Evolutionary conservation across 2,888 invertebrate genomes (phyloP).

Genomic region (Epinotia bilunana): DNA sequence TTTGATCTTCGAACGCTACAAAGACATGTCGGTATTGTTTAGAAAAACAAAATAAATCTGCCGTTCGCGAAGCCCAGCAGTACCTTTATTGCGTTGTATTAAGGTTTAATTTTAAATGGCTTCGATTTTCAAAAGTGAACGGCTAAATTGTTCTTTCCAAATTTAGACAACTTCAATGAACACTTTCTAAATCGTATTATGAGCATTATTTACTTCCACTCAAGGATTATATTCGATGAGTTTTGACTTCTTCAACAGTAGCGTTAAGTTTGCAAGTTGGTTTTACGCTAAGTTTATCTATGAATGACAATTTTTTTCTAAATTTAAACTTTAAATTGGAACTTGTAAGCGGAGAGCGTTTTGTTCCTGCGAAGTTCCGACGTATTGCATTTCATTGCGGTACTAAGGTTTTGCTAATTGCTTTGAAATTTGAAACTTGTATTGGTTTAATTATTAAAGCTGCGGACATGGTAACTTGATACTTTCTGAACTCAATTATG

Average conservation of each 20-base stretch:
- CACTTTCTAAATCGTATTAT: background rate
- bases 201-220: background rate
- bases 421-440: slow-evolving; percentile 40
- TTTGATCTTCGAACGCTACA: slow-evolving; percentile 59
- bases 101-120: background rate
- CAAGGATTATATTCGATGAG: background rate
- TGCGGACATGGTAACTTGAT: slow-evolving; percentile 30
- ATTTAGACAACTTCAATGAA: slow-evolving; percentile 19
- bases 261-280: slow-evolving; percentile 5
- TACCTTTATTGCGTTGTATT: background rate
- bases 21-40: slow-evolving; percentile 38
- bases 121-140: background rate
- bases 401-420: slow-evolving; percentile 40
- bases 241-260: background rate
- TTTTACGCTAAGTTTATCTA: slow-evolving; percentile 38
- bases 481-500: slow-evolving; percentile 28
- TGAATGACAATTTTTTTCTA: slow-evolving; percentile 37
- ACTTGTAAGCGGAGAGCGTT: slow-evolving; percentile 26
- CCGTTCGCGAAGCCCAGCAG: background rate
- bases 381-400: slow-evolving; percentile 42
- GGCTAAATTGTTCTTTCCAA: background rate
- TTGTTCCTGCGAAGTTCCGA: slow-evolving; percentile 22
- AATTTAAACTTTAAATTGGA: slow-evolving; percentile 38
- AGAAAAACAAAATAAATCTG: background rate
- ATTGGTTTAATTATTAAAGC: slow-evolving; percentile 41